Percentiles rank a stretch among this genome's conserved stretches.
These are phyloP conservation scores for Globicephala melas DNA, from an alignment of 2,113 vertebrate genomes.

Conservation along the genomic window DNA sequence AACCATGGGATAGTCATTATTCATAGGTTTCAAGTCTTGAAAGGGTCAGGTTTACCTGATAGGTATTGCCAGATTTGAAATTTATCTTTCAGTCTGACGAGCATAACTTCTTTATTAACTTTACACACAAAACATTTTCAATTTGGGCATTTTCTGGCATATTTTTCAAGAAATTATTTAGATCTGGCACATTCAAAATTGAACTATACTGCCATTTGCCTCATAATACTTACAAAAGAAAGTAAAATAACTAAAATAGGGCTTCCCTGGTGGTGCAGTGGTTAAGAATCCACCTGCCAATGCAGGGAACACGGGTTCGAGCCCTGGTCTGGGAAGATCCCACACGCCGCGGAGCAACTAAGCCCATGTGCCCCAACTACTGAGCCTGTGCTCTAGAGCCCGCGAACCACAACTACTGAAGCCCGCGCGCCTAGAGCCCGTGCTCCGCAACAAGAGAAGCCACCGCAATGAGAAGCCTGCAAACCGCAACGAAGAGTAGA, in stretches of 20 bases:
- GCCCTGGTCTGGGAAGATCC: no score
- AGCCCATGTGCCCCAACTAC: no score
- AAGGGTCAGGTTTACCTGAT: slow-evolving; percentile 87
- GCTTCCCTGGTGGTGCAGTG: not conserved
- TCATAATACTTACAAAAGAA: slow-evolving; percentile 89
- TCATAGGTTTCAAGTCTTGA: slow-evolving; percentile 88
- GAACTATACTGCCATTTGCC: slow-evolving; percentile 86
- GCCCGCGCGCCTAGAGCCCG: no score
- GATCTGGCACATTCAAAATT: slow-evolving; percentile 89
- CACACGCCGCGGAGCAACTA: no score
- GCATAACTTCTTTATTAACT: slow-evolving; percentile 87
- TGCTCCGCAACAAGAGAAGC: no score
- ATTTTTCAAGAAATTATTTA: slow-evolving; percentile 90
- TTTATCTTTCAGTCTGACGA: slow-evolving; percentile 91
- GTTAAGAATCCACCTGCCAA: no score
- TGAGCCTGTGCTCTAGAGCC: no score
- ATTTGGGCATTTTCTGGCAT: slow-evolving; percentile 90
- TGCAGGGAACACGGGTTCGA: no score
- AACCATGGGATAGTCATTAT: slow-evolving; percentile 86
- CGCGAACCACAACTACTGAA: no score
- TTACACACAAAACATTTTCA: slow-evolving; percentile 88
- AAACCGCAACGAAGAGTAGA: no score
- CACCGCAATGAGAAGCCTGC: no score
- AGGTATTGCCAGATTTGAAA: slow-evolving; percentile 88
- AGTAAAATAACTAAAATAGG: slow-evolving; percentile 82